Percentiles rank a stretch among this genome's conserved stretches.
Evolutionary conservation across 2,888 invertebrate genomes (phyloP).

Genomic region (Apodemia duryi): DNA sequence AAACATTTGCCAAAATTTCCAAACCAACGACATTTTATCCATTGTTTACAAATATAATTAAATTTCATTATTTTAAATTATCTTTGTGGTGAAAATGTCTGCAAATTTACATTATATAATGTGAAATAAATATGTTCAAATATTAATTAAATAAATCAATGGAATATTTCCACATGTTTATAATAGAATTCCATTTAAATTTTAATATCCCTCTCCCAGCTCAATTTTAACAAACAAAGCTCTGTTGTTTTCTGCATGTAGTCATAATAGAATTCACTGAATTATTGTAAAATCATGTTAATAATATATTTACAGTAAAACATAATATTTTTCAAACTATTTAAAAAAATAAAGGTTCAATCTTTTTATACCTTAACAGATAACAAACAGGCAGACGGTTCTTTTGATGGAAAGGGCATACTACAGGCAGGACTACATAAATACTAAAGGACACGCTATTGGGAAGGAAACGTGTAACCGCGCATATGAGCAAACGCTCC

Average conservation of each 20-base stretch:
- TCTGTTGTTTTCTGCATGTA: background rate
- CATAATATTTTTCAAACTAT: too few relatives aligned
- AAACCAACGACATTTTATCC: background rate
- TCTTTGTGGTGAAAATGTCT: background rate
- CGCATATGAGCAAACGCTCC: too few relatives aligned
- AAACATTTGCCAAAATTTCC: too few relatives aligned
- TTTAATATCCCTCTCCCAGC: background rate
- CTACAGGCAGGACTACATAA: too few relatives aligned
- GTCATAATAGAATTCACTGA: background rate
- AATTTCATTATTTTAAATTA: background rate
- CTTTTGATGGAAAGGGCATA: too few relatives aligned
- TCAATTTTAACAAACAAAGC: background rate
- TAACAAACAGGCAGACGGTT: too few relatives aligned
- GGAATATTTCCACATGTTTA: background rate
- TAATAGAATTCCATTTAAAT: background rate
- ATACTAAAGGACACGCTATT: too few relatives aligned
- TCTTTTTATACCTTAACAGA: too few relatives aligned
- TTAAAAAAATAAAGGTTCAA: too few relatives aligned
- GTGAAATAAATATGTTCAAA: background rate
- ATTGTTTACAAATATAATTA: background rate
- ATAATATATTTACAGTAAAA: too few relatives aligned
- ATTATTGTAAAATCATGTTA: background rate
- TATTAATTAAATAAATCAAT: conserved; percentile 1
- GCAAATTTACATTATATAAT: conserved; percentile 8
- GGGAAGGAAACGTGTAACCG: too few relatives aligned